phyloP scores from a whole-genome alignment of 1,140 invertebrate species.

The Drosophila murphyi region DNA sequence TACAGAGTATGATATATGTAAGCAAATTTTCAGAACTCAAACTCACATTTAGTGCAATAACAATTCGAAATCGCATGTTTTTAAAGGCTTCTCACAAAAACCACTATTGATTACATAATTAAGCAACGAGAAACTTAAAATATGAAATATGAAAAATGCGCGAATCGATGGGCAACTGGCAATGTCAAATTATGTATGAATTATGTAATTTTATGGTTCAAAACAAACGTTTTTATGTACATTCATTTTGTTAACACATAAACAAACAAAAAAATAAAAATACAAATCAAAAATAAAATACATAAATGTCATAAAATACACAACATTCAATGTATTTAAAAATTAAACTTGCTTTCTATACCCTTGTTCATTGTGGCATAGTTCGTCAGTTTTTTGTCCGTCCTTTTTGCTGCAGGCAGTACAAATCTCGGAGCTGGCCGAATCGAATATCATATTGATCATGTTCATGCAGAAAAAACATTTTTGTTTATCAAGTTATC shows the following conservation, averaged over 20 bases:
- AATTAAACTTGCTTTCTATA: not conserved
- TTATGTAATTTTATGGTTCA: constrained; percentile 56
- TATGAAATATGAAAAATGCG: constrained; percentile 27
- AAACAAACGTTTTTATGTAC: constrained; percentile 69
- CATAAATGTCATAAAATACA: constrained; percentile 61
- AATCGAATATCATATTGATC: too few relatives aligned
- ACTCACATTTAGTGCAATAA: constrained; percentile 34
- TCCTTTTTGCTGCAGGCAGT: too few relatives aligned
- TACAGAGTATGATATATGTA: constrained; percentile 55
- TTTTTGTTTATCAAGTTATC: too few relatives aligned
- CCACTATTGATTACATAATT: constrained; percentile 38
- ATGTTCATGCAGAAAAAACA: too few relatives aligned
- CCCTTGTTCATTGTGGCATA: not conserved
- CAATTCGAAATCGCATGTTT: constrained; percentile 45
- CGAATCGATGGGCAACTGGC: constrained; percentile 46
- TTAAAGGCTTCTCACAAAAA: constrained; percentile 58
- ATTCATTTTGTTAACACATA: constrained; percentile 62
- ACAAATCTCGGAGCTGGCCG: too few relatives aligned
- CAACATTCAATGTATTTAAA: constrained; percentile 14
- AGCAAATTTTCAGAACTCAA: constrained; percentile 39
- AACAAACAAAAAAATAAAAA: constrained; percentile 32
- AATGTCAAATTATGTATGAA: constrained; percentile 76
- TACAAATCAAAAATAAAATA: constrained; percentile 62
- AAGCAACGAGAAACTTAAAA: constrained; percentile 29
- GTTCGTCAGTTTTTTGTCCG: too few relatives aligned